Evolutionary conservation across 1,140 invertebrate genomes (phyloP), one percentile per base, ranked within the genome.

Genomic region (Sitophilus oryzae): DNA sequence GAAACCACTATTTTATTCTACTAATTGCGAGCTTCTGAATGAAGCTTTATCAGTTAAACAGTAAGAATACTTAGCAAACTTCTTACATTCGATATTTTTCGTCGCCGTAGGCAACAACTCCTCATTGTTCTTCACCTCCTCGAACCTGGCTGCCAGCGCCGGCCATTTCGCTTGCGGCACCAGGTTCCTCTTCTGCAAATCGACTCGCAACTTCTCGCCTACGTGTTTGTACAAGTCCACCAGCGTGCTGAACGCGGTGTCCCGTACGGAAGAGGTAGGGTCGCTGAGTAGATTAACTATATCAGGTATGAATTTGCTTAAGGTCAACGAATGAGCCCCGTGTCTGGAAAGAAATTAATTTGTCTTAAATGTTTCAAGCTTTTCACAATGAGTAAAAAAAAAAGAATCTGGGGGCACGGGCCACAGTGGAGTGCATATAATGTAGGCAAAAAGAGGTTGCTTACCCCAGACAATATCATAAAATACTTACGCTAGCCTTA

Each of bases 181-280:
- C 36, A 82, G 73, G 63, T 89, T 83, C 66, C 91, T 91, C 67
- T 84, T 86, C 61, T 84, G 79, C 45, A 97, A 74, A 73, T 96
- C 93, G 38, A 80, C 73, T 60, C 91, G 72, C 40, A 97, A 76
- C 72, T 85, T 82, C 69, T 97, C 93, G 59, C 93, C 93, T 43
- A 96, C 90, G 72, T 96, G 92, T 66, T 89, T 83, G 71, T 96
- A 96, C 20, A 96, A 86, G 70, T 95, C 89, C 15, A 93, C 85
- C 35, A 96, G 69, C 3, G 92, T 88, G 62, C 82, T 83, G 63
- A 91, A 80, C 2, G 93, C 90, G 11, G 88, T 84, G 67, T 96
- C 93, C 22, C 93, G 74, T 23, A 95, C 93, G 56, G 88, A 82
- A 14, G 83, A 80, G 57, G 85, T 90, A n/a, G 89, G 90, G 77